Base-by-base conservation (phyloP, 2,888 invertebrate genomes). In the Trissolcus japonicus region DNA sequence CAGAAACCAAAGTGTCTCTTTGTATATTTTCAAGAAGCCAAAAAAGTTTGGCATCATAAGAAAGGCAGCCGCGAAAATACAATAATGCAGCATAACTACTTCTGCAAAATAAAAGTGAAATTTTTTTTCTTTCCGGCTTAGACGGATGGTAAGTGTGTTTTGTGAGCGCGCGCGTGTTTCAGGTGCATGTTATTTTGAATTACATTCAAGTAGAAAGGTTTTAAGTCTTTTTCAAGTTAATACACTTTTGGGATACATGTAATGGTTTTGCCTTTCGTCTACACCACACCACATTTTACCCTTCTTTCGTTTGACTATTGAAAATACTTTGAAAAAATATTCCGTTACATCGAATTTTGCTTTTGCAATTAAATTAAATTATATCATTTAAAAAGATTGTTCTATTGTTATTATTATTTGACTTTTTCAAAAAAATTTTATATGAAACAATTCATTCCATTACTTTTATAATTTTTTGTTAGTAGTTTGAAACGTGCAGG, bases 111-210 rank as follows among this genome's bases (percentile, higher is more conserved):
- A 61, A 78, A 76, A 79, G 13, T 73, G 56, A 79, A 51, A 72
- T 73, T 73, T 73, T 66, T 68, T 66, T 40, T 69, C 76, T 72
- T 67, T 65, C 40, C 72, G 75, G 67, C 67, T 55, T 75, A 66
- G 61, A 46, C 53, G 71, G 19, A 75, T 51, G 67, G 61, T 57
- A 53, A 51, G 75, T 79, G 79, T 79, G 25, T 3, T 35, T 54
- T 79, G 79, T 79, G 79, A 79, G 79, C 76, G 79, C 79, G 76
- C 79, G 79, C 79, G 73, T 76, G 60, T 77, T 56, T 72, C 43
- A 72, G 56, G 63, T 75, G 75, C 75, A 63, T 75, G 75, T 75
- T 35, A 56, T 74, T 54, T 66, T 29, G 51, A 65, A 74, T 21
- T 25, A 67, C 56, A 62, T 67, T 61, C 67, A 73, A 59, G 48